These are phyloP conservation scores for Myotis findleyi DNA, from an alignment of 2,797 vertebrate genomes.

Conservation along the genomic window DNA sequence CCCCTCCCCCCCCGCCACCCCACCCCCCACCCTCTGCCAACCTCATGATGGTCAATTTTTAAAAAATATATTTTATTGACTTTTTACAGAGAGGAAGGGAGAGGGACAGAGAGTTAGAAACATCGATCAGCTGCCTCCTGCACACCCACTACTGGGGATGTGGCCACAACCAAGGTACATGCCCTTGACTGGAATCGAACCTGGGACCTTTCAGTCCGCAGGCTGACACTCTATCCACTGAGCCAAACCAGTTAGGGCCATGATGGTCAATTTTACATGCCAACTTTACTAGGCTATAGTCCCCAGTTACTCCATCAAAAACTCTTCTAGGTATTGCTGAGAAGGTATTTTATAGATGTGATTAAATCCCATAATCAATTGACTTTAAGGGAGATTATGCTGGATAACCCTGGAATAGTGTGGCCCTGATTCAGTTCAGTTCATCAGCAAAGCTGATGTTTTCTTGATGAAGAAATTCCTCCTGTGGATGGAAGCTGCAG, in stretches of 20 bases:
- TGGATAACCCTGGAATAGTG: not conserved
- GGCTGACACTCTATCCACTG: too few relatives aligned
- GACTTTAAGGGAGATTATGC: conserved; percentile 4
- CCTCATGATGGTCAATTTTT: not conserved
- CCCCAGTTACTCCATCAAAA: not conserved
- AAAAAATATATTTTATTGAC: too few relatives aligned
- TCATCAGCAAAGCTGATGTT: not conserved
- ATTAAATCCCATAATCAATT: not conserved
- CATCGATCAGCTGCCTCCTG: too few relatives aligned
- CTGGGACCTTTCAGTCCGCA: too few relatives aligned
- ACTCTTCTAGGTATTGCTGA: not conserved
- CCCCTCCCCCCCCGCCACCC: too few relatives aligned
- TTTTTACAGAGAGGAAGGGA: too few relatives aligned
- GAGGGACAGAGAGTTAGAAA: too few relatives aligned
- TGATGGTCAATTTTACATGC: not conserved
- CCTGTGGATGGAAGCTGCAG: not conserved
- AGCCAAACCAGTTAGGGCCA: too few relatives aligned
- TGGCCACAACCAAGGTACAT: too few relatives aligned
- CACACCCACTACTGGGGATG: too few relatives aligned
- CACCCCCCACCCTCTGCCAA: accelerated
- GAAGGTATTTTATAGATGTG: not conserved
- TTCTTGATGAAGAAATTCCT: not conserved
- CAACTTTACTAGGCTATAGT: not conserved
- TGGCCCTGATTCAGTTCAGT: not conserved
- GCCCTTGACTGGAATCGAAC: too few relatives aligned